A percentile compares a stretch with the other conserved stretches of the same genome.
Conservation (phyloP, 2,113 vertebrate species). For the Hemiprocne comata region DNA sequence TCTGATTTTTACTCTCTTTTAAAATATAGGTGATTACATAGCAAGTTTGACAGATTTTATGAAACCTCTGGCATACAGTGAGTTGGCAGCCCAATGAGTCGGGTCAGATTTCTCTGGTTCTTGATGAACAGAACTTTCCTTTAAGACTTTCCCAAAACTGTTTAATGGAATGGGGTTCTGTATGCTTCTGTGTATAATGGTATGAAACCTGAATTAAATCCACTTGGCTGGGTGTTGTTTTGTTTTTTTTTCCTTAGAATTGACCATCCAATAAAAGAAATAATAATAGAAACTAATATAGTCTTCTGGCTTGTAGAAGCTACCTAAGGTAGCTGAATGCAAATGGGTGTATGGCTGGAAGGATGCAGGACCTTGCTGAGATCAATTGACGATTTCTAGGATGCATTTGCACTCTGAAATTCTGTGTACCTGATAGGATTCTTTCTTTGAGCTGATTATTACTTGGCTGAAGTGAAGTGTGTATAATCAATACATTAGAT, state of each 20-base stretch:
- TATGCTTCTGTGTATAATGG: background rate
- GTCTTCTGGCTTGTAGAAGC: background rate
- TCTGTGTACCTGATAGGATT: background rate
- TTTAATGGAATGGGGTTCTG: background rate
- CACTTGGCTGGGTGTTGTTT: background rate
- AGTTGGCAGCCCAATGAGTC: background rate
- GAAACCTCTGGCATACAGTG: background rate
- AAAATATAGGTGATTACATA: background rate
- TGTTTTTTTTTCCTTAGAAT: background rate
- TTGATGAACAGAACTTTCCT: background rate
- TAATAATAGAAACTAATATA: background rate
- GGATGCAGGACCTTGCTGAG: background rate
- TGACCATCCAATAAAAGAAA: background rate
- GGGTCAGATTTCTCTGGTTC: background rate
- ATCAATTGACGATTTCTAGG: background rate
- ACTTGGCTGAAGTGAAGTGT: background rate
- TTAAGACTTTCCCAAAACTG: background rate
- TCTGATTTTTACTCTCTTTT: background rate
- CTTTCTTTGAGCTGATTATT: background rate
- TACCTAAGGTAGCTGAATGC: background rate
- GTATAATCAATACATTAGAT: constrained; percentile 2
- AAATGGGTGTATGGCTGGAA: background rate
- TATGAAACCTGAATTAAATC: background rate
- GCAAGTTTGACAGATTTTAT: background rate
- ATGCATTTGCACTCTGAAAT: background rate